Conservation (phyloP, 2,797 vertebrate species). For the Atherinosoma microstoma region DNA sequence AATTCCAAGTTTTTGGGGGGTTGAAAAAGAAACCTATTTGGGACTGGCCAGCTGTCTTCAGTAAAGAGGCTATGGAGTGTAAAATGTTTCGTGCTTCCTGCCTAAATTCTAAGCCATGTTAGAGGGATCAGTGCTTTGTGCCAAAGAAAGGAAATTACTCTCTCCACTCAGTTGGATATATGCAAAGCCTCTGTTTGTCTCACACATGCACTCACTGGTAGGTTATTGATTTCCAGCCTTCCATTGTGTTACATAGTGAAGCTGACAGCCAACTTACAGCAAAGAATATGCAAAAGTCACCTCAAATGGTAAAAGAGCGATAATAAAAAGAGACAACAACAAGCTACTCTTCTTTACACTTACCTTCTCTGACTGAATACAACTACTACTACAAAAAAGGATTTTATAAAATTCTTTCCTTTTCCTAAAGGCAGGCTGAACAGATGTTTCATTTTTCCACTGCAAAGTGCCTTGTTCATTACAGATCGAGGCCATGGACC, state of each 20-base stretch:
- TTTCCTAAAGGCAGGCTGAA: constrained; percentile 8
- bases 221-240: constrained; percentile 75
- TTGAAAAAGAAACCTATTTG: constrained; percentile 17
- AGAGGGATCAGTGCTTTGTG: constrained; percentile 60
- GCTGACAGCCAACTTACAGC: constrained; percentile 70
- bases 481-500: constrained; percentile 12
- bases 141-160: constrained; percentile 65
- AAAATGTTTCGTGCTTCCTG: constrained; percentile 60
- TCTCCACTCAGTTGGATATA: constrained; percentile 63
- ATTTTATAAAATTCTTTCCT: constrained; percentile 23
- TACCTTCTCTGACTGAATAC: constrained; percentile 17
- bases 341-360: constrained; percentile 24
- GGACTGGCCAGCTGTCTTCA: constrained; percentile 43
- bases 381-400: constrained; percentile 12
- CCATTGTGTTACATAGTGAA: constrained; percentile 64
- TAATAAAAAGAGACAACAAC: constrained; percentile 57
- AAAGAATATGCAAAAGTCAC: constrained; percentile 65
- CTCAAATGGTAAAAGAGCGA: constrained; percentile 39
- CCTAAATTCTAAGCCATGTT: constrained; percentile 59
- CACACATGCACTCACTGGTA: constrained; percentile 34
- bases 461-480: constrained; percentile 11
- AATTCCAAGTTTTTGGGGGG: constrained; percentile 25
- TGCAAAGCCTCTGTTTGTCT: constrained; percentile 63
- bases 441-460: neutral
- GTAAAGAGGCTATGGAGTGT: constrained; percentile 65